Percentiles rank a stretch among this genome's conserved stretches.
Conservation (phyloP, 2,113 vertebrate genomes). For the Cololabis saira region DNA sequence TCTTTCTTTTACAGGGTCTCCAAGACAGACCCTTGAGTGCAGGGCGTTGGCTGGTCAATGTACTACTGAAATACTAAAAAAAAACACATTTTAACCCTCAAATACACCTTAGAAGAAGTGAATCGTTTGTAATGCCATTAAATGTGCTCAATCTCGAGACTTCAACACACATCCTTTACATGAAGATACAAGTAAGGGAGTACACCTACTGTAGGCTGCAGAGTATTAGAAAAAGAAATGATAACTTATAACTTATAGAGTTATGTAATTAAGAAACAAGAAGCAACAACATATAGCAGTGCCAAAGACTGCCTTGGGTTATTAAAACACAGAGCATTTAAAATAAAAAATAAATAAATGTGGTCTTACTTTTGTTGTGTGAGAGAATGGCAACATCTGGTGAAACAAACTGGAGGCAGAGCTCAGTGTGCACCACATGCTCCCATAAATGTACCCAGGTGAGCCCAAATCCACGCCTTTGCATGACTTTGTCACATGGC, state of each 20-base stretch:
- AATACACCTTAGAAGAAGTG: neutral
- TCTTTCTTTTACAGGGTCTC: too few species aligned
- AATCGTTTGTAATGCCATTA: neutral
- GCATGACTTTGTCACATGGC: neutral
- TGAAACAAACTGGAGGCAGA: neutral
- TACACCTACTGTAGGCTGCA: too few species aligned
- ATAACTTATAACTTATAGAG: too few species aligned
- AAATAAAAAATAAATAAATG: slow-evolving; percentile 6
- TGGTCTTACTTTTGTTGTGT: neutral
- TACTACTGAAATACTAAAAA: neutral
- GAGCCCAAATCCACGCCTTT: neutral
- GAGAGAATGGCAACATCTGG: neutral
- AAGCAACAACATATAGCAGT: neutral
- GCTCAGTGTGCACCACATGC: neutral
- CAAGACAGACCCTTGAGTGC: too few species aligned
- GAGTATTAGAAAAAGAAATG: too few species aligned
- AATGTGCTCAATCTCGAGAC: too few species aligned
- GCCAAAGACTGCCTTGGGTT: neutral
- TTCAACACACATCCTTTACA: too few species aligned
- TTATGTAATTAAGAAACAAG: neutral
- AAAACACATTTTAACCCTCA: slow-evolving; percentile 12
- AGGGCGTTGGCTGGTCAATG: too few species aligned
- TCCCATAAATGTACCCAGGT: neutral
- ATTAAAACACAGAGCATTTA: neutral
- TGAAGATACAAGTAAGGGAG: too few species aligned